phyloP scores from a whole-genome alignment of 2,888 invertebrate species.

The Heliconius erato region DNA sequence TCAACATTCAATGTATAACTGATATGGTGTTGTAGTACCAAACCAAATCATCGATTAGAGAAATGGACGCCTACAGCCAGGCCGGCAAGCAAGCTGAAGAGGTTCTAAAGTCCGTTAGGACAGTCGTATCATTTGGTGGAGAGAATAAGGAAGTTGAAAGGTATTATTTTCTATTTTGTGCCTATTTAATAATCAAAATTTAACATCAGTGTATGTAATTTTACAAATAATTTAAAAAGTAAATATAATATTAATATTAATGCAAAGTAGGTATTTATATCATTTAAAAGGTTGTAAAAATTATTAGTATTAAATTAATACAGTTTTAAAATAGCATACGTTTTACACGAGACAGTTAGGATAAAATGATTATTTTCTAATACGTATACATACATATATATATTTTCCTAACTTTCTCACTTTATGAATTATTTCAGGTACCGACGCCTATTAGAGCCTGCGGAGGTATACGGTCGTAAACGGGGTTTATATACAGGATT shows the following conservation, averaged over 20 bases:
- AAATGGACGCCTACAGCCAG: conserved; percentile 91
- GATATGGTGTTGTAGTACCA: conserved; percentile 74
- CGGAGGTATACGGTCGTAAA: conserved; percentile 87
- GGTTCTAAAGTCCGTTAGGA: conserved; percentile 90
- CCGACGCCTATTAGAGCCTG: conserved; percentile 85
- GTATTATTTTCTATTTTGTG: conserved; percentile 29
- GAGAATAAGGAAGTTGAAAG: conserved; percentile 90
- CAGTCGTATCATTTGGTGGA: conserved; percentile 92
- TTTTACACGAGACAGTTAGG: not conserved
- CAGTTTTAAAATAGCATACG: not conserved
- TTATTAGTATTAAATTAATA: no score
- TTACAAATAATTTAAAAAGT: no score
- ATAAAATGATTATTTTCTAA: not conserved
- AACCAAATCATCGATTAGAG: conserved; percentile 87
- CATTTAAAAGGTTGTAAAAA: no score
- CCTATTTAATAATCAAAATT: not conserved
- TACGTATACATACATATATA: not conserved
- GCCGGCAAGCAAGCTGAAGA: conserved; percentile 93
- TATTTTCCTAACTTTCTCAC: not conserved
- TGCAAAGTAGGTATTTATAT: no score
- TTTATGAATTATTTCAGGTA: conserved; percentile 69
- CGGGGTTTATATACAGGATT: conserved; percentile 89
- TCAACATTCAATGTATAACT: not conserved
- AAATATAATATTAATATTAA: no score
- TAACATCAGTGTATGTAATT: no score